phyloP scores from a whole-genome alignment of 2,113 vertebrate species.

The Hirundichthys speculiger region DNA sequence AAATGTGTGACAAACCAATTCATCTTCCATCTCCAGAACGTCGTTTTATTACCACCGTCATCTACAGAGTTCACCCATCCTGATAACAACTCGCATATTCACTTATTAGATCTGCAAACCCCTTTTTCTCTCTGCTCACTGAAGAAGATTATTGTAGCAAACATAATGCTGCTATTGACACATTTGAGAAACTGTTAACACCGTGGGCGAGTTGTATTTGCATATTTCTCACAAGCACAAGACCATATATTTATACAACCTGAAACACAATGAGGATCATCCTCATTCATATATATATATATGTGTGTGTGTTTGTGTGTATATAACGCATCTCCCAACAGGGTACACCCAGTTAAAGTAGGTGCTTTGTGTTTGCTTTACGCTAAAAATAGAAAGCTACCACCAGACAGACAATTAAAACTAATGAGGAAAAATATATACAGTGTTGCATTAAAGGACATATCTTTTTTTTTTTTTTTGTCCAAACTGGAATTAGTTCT shows the following conservation, averaged over 20 bases:
- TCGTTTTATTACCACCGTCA: conserved; percentile 29
- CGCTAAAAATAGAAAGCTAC: too few species aligned
- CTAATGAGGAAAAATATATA: too few species aligned
- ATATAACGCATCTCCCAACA: too few species aligned
- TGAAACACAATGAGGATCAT: not conserved
- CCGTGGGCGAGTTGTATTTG: not conserved
- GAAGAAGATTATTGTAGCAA: conserved; percentile 23
- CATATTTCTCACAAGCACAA: not conserved
- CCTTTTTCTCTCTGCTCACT: conserved; percentile 23
- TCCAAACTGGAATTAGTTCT: too few species aligned
- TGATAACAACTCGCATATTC: conserved; percentile 35
- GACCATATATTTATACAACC: not conserved
- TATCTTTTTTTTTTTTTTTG: too few species aligned
- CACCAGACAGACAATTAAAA: too few species aligned
- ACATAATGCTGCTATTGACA: not conserved
- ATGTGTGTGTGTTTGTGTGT: too few species aligned
- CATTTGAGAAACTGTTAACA: not conserved
- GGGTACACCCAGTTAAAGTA: too few species aligned
- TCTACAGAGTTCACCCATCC: conserved; percentile 7
- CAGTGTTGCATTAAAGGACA: too few species aligned
- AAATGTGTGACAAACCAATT: conserved; percentile 43
- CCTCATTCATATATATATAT: not conserved
- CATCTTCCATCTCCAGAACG: conserved; percentile 38
- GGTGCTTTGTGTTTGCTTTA: too few species aligned
- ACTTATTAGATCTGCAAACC: conserved; percentile 41